Conservation (phyloP, 2,113 vertebrate species). For the Gasterosteus aculeatus region DNA sequence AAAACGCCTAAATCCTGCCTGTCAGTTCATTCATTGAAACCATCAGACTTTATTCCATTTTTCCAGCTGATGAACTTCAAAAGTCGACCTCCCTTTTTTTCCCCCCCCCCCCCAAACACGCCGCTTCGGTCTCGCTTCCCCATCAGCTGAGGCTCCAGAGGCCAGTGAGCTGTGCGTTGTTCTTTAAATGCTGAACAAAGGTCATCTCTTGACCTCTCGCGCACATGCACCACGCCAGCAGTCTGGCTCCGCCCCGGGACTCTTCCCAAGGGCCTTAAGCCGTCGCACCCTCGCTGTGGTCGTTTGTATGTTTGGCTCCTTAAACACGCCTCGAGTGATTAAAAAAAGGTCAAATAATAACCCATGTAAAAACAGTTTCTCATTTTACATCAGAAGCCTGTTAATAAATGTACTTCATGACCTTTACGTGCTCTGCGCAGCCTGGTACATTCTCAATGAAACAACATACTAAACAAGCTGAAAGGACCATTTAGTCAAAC, state of each 20-base stretch:
- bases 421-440: not conserved
- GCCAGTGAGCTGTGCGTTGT: not conserved
- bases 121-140: slow-evolving; percentile 1
- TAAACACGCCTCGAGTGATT: no score
- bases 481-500: not conserved
- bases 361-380: no score
- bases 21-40: not conserved
- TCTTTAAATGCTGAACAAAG: slow-evolving; percentile 3
- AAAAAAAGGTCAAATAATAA: no score
- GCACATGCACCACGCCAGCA: not conserved
- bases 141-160: slow-evolving; percentile 7
- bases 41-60: not conserved
- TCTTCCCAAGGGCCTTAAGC: no score
- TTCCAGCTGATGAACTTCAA: not conserved
- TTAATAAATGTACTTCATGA: not conserved
- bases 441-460: not conserved
- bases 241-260: no score
- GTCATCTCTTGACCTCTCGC: not conserved
- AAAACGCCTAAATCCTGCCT: not conserved
- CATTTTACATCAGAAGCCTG: not conserved
- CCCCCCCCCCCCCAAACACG: no score
- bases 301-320: no score
- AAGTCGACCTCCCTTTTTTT: not conserved
- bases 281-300: no score
- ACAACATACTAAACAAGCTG: not conserved